Evolutionary conservation across 2,888 invertebrate genomes (phyloP), one percentile per base, ranked within the genome.

Genomic region (Drosophila mimica): DNA sequence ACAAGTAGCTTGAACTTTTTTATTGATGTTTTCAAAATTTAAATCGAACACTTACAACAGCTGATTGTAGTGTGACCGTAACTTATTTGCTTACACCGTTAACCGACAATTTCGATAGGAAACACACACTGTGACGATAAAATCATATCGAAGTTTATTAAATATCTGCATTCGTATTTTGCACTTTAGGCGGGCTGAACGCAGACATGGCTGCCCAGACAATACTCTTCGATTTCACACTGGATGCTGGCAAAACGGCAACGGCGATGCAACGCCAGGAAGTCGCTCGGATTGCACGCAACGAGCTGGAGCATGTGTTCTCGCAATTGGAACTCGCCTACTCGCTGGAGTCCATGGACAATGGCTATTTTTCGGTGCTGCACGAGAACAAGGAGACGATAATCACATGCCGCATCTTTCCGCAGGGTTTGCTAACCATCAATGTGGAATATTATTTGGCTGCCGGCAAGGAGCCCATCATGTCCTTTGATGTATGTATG

Each of bases 391-490:
- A 95, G 90, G 95, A 95, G 36, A 95, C 95, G 56, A 94, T 96
- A 9, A 95, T 96, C 34, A 96, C 96, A 36, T 94, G 96, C 52
- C 94, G 97, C 91, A 94, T 96, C 80, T 97, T 96, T 89, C 88
- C 84, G 49, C 76, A 88, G 85, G 97, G 97, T 65, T 94, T 97
- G 80, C 94, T 97, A 67, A 97, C 97, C 43, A 94, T 97, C 82
- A 97, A 97, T 92, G 95, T 97, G 89, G 97, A 97, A 91, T 97
- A 96, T 94, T 97, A 95, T 92, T 95, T 96, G 92, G 95, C 94
- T 71, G 96, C 96, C 67, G 95, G 95, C 76, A 96, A 96, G 89
- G 95, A 96, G 79, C 95, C 96, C 46, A 91, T 96, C 71, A 94
- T 97, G 86, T 95, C 94, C 81, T 96, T 96, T 93, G 97, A 97